Evolutionary conservation across 2,113 vertebrate species (phyloP), one percentile per base, ranked within the genome.

Genomic region (Nyctereutes procyonoides): DNA sequence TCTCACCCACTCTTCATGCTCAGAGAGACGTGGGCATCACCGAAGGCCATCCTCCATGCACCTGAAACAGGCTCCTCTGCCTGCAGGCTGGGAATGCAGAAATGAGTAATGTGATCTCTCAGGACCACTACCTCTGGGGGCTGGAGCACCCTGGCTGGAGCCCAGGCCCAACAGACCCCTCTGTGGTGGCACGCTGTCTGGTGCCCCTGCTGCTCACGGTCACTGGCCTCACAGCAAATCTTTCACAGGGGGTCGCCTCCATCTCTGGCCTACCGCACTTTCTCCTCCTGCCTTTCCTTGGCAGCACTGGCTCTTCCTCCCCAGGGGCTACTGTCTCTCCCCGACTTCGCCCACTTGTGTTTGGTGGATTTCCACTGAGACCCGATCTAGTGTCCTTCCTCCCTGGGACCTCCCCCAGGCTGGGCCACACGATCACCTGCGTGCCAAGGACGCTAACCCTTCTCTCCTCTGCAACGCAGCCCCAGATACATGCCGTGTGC

Each of bases 21-120:
- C 17, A 3, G 24, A 74, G 32, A 62, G 26, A 11, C 15, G 3
- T 14, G 9, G 10, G 22, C n/a, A 32, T 9, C 6, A 26, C 30
- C 51, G 28, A 15, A 80, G 65, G 60, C 38, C 24, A 24, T 19
- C 62, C 10, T n/a, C 24, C 2, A 26, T 2, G 17, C n/a, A 35
- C 53, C 65, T 22, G 24, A 65, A 30, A 30, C 26, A 76, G 4
- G 17, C 6, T 20, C 65, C 30, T 56, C 32, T 1, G 8, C 11
- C 24, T 67, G 51, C 38, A 20, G 60, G 26, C 12, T 30, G 10
- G 16, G 19, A 32, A 28, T 9, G 19, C n/a, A 48, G 73, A 56
- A 13, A 4, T 13, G 28, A 20, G n/a, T 28, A 4, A 62, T 2
- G 5, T 0, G 1, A 3, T 32, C 55, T 20, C 56, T 83, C n/a